Evolutionary conservation across 2,888 invertebrate genomes (phyloP).

Genomic region (Piscicola geometra): DNA sequence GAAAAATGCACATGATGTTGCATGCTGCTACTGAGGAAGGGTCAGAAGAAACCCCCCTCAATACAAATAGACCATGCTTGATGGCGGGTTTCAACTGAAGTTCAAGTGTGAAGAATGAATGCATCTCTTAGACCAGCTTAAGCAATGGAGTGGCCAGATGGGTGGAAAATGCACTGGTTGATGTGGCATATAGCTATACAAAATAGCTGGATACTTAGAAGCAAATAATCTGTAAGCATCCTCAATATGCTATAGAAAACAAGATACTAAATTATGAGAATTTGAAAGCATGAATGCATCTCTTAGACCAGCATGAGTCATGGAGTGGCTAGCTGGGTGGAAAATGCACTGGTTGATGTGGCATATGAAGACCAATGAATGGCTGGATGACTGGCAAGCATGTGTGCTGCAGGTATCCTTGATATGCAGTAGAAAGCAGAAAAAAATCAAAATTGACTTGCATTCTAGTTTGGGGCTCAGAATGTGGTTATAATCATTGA

Average conservation of each 20-base stretch:
- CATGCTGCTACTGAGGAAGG: background rate
- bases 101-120: background rate
- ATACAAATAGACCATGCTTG: too few species aligned
- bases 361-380: background rate
- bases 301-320: constrained; percentile 4
- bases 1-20: constrained; percentile 20
- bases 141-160: background rate
- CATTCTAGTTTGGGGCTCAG: too few species aligned
- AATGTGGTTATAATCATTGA: too few species aligned
- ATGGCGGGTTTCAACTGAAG: too few species aligned
- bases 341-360: background rate
- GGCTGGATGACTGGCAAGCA: background rate
- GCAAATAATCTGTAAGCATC: background rate
- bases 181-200: background rate
- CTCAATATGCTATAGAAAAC: background rate
- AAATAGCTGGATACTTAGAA: background rate
- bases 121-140: constrained; percentile 28
- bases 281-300: background rate
- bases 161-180: constrained; percentile 25
- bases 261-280: too few species aligned
- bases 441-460: too few species aligned
- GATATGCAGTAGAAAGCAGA: too few species aligned
- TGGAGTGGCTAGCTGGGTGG: constrained; percentile 5
- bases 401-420: too few species aligned
- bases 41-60: background rate